Base-by-base conservation (phyloP, 2,797 vertebrate species). In the Epinephelus coioides region DNA sequence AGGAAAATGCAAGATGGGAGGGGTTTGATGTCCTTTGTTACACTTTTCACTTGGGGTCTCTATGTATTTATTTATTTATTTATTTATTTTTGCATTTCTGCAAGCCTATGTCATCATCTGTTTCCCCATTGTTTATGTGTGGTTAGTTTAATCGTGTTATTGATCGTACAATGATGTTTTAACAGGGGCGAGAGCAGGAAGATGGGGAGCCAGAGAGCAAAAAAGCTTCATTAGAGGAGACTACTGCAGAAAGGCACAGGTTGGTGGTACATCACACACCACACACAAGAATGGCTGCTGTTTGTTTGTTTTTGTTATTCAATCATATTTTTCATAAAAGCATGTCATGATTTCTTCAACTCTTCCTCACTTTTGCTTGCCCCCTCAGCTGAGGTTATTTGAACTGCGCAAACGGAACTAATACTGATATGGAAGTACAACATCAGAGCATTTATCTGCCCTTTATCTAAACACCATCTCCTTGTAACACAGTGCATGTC, bases 221-320 rank as follows among this genome's bases (percentile, higher is more conserved):
- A 90, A 94, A 93, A 73, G 82, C 93, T 13, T 69, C 91, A 57
- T 89, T 91, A 23, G 95, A 95, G 0, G 95, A 95, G 9, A 92
- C 92, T 0, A 80, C 90, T 2, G 96, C 94, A 65, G 93, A 93
- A 75, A 97, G 86, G 75, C 97, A 97, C 94, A 96, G 91, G 97
- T 98, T 57, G 54, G 85, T 57, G 54, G 85, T 84, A 73, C 4
- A 85, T 74, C 17, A 59, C 15, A 59, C 44, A 27, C 7, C 6
- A 23, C 25, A 25, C 21, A 25, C 47, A 71, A 7, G 34, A 27
- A 72, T 18, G 30, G 8, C 18, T 21, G 4, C 44, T 27, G 5
- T 44, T 60, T 51, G 12, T 66, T 43, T 51, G 5, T 54, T 6
- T 68, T 43, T 66, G 27, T 40, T 55, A 44, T 23, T 53, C 0